Base-by-base conservation (phyloP, 2,113 vertebrate genomes). In the Anarhynchus alexandrinus region DNA sequence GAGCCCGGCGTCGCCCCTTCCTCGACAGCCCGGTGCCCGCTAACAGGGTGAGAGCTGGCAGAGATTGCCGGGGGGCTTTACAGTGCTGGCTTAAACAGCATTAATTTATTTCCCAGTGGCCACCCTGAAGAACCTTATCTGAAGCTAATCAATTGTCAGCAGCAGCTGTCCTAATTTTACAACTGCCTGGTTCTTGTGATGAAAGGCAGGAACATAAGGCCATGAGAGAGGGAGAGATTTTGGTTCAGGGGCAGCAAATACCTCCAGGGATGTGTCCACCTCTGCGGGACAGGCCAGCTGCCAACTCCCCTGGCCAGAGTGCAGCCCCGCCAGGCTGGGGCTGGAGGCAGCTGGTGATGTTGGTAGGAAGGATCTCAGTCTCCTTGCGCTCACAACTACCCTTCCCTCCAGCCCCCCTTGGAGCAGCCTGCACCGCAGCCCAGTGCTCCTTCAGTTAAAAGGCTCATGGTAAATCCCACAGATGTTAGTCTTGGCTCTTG, bases 1-100 rank as follows among this genome's bases (percentile, higher is more conserved):
- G 36, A 74, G 21, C 27, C 40, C 0, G 0, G 20, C 0, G 0
- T 15, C 1, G 3, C 5, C 51, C 32, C 20, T 36, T 88, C 19
- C 32, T 65, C 2, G 0, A 2, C 51, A 88, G 57, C 45, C 66
- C 27, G 40, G 34, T 84, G 45, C 83, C 67, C 72, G 45, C 84
- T 25, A 17, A 30, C 59, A 66, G 55, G 19, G 15, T 11, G n/a
- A 57, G 77, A 30, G 34, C 51, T 49, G 32, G 67, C 21, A 54
- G 54, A 59, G 62, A 21, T 30, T 87, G 62, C 61, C 7, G 30
- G 22, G 12, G 54, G 15, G 11, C 22, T 83, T 83, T 12, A 40
- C 27, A 55, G 15, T 4, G 10, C 55, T 69, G n/a, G 22, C 27
- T 90, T 81, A 80, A 87, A 61, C 22, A 34, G 61, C 29, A 26